A percentile compares a stretch with the other conserved stretches of the same genome.
phyloP scores from a whole-genome alignment of 2,888 invertebrate genomes.

The Macaria notata region DNA sequence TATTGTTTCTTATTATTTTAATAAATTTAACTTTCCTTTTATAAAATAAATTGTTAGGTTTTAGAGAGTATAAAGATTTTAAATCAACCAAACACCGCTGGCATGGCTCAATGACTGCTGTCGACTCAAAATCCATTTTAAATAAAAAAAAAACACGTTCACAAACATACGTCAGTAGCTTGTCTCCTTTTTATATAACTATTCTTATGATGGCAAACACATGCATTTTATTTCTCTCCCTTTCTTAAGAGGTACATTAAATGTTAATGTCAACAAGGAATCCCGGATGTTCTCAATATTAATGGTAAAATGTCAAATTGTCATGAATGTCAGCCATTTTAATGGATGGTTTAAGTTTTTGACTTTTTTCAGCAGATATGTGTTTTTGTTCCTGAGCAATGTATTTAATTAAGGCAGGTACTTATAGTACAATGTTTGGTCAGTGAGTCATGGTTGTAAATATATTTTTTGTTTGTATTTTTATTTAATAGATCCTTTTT shows the following conservation, averaged over 20 bases:
- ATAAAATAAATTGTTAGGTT: too few species aligned
- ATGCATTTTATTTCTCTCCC: slow-evolving; percentile 5
- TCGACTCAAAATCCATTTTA: too few species aligned
- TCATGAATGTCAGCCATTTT: slow-evolving; percentile 22
- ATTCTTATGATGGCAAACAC: slow-evolving; percentile 3
- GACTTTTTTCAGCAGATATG: slow-evolving; percentile 11
- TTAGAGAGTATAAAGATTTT: too few species aligned
- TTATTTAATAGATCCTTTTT: too few species aligned
- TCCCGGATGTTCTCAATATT: slow-evolving; percentile 26
- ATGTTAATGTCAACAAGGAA: slow-evolving; percentile 15
- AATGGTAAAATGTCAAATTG: slow-evolving; percentile 26
- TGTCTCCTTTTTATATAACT: slow-evolving; percentile 1
- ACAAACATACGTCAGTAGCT: not conserved
- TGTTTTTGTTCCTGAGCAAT: slow-evolving; percentile 8
- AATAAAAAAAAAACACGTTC: too few species aligned
- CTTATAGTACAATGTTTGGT: not conserved
- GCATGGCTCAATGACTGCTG: too few species aligned
- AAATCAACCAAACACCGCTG: too few species aligned
- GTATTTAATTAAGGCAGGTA: slow-evolving; percentile 16
- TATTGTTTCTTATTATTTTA: too few species aligned
- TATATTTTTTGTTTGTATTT: too few species aligned
- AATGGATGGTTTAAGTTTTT: slow-evolving; percentile 13
- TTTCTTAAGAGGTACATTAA: slow-evolving; percentile 5
- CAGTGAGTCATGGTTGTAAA: not conserved
- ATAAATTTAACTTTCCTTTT: too few species aligned